A percentile compares a stretch with the other conserved stretches of the same genome.
phyloP scores from a whole-genome alignment of 2,797 vertebrate species.

The Thaleichthys pacificus region DNA sequence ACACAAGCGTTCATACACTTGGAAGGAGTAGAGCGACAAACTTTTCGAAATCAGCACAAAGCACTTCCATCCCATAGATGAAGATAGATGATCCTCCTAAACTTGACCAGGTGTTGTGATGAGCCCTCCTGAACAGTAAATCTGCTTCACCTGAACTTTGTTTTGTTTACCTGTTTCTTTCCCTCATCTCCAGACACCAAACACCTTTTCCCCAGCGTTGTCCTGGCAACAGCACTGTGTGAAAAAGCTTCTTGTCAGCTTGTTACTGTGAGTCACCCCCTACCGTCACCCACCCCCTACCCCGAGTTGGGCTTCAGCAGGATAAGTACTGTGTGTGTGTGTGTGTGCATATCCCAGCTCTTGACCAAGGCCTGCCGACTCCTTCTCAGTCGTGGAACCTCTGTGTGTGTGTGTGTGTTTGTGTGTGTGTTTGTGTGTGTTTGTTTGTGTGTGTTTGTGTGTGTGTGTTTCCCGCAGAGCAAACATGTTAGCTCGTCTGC shows the following conservation, averaged over 20 bases:
- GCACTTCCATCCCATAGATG: conserved; percentile 20
- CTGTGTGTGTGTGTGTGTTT: conserved; percentile 4
- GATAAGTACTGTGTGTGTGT: conserved; percentile 27
- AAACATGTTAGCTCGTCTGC: conserved; percentile 73
- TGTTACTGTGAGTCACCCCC: conserved; percentile 57
- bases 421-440: conserved; percentile 7
- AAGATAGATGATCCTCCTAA: conserved; percentile 55
- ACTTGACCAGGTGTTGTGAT: conserved; percentile 45
- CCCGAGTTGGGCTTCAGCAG: conserved; percentile 38
- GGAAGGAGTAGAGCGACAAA: no score
- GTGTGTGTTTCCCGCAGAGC: conserved; percentile 56
- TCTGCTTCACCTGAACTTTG: conserved; percentile 58
- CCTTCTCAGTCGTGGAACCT: not conserved
- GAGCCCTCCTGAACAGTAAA: conserved; percentile 48
- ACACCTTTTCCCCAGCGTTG: conserved; percentile 64
- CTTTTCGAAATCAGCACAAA: not conserved
- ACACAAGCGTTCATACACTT: not conserved
- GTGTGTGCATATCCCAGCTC: not conserved
- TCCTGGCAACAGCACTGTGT: conserved; percentile 55
- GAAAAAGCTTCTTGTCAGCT: conserved; percentile 64
- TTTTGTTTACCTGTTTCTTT: conserved; percentile 63
- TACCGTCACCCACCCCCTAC: conserved; percentile 46
- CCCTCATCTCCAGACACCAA: conserved; percentile 45
- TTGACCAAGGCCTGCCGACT: not conserved
- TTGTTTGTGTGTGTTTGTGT: conserved; percentile 4